Evolutionary conservation across 2,113 vertebrate genomes (phyloP), one percentile per base, ranked within the genome.

Genomic region (Eclectus roratus): DNA sequence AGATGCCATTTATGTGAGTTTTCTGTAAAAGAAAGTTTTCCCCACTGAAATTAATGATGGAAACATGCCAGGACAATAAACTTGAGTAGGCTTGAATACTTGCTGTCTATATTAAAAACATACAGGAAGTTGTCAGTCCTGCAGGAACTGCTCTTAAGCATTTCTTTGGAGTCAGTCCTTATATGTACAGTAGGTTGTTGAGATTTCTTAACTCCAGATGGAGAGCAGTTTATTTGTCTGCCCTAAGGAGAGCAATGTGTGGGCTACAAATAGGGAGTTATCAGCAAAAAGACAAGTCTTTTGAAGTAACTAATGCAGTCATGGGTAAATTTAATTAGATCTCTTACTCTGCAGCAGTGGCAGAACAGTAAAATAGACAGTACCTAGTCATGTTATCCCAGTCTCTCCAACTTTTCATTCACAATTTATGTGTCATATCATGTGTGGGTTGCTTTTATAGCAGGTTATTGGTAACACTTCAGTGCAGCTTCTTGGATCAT

Each of bases 51-150:
- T 61, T 41, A 56, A 19, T 15, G 6, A 56, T 35, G 43, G 28
- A 80, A 94, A 64, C 19, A 43, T 78, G 43, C 39, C 68, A 86
- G 46, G 19, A 21, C 76, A 87, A 71, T 94, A 60, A 41, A 78
- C 43, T 28, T 53, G 44, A 69, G 15, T 37, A 10, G 29, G 9
- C 28, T 88, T 80, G 56, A 71, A 80, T 81, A 35, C 39, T 60
- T 84, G 24, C 19, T 53, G 4, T 78, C 72, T 88, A 68, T 69
- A 52, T 86, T 86, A 76, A 86, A 90, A 86, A 41, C 24, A 29
- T 17, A 37, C 37, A 88, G 88, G 83, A 95, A 97, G 69, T 44
- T 81, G 55, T 88, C 92, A 53, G 31, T 93, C 47, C 23, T 86
- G 37, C 69, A 84, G 65, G 33, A 95, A 12, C 24, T 78, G 28